phyloP scores from a whole-genome alignment of 2,797 vertebrate genomes.

The Danio aesculapii region DNA sequence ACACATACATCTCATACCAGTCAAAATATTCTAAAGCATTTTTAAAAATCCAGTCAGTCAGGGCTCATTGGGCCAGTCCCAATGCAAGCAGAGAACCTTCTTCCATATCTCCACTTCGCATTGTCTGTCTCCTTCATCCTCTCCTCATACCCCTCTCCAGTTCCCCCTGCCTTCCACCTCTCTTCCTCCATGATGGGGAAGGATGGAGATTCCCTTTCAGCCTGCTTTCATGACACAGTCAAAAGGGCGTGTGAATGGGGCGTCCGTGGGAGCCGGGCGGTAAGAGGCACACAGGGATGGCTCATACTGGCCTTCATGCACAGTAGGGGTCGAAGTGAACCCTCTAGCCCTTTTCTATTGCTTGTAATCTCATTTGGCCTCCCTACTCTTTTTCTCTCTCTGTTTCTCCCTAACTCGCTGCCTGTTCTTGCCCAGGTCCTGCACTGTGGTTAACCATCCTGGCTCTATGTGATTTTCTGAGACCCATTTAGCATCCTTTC shows the following conservation, averaged over 20 bases:
- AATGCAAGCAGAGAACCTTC: not conserved
- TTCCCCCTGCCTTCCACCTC: conserved; percentile 64
- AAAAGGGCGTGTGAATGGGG: conserved; percentile 99
- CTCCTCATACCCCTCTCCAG: conserved; percentile 68
- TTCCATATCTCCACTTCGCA: conserved; percentile 19
- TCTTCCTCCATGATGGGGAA: conserved; percentile 68
- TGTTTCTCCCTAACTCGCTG: conserved; percentile 74
- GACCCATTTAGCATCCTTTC: not conserved
- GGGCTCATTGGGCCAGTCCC: conserved; percentile 15
- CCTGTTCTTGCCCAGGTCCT: conserved; percentile 70
- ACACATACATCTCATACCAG: conserved; percentile 55
- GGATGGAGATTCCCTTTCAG: conserved; percentile 92
- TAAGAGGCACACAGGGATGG: conserved; percentile 77
- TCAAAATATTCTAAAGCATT: conserved; percentile 49
- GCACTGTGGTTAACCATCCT: conserved; percentile 11
- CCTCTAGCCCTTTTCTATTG: conserved; percentile 85
- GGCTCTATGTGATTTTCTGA: not conserved
- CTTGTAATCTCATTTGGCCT: conserved; percentile 92
- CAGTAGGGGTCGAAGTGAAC: conserved; percentile 95
- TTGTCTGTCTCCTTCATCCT: conserved; percentile 66
- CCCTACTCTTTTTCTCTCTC: conserved; percentile 79
- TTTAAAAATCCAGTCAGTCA: conserved; percentile 48
- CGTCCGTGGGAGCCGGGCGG: conserved; percentile 85
- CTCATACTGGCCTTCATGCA: conserved; percentile 88
- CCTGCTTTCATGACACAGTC: conserved; percentile 87